Conservation (phyloP, 2,888 invertebrate genomes). For the Melinaea marsaeus region DNA sequence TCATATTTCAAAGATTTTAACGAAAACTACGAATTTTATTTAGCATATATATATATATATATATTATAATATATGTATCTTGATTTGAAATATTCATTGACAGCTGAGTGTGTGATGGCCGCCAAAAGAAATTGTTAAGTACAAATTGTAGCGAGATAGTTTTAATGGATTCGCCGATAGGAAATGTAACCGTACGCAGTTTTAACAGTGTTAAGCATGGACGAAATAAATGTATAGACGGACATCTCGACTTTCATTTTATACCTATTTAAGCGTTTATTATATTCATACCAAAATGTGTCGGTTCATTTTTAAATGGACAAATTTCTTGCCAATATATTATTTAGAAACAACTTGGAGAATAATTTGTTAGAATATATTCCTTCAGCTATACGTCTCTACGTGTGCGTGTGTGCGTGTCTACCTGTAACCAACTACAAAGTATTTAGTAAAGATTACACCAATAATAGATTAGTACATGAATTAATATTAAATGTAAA, state of each 20-base stretch:
- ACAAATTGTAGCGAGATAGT: constrained; percentile 60
- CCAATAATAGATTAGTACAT: not conserved
- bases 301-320: too few relatives aligned
- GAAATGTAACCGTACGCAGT: constrained; percentile 54
- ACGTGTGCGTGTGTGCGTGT: too few relatives aligned
- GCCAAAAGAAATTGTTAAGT: constrained; percentile 56
- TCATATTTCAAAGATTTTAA: too few relatives aligned
- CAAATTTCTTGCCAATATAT: too few relatives aligned
- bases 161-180: constrained; percentile 41
- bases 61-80: not conserved
- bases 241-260: constrained; percentile 42
- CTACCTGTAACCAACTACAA: not conserved
- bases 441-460: not conserved
- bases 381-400: too few relatives aligned
- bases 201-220: constrained; percentile 49
- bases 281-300: not conserved
- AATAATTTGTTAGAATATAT: too few relatives aligned
- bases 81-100: constrained; percentile 14
- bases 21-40: too few relatives aligned
- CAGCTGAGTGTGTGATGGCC: constrained; percentile 20
- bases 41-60: not conserved
- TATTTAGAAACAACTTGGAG: too few relatives aligned
- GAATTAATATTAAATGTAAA: not conserved
- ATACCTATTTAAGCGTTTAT: not conserved
- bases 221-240: constrained; percentile 71